Evolutionary conservation across 1,140 invertebrate genomes (phyloP), one percentile per base, ranked within the genome.

Genomic region (Apocrypta bakeri): DNA sequence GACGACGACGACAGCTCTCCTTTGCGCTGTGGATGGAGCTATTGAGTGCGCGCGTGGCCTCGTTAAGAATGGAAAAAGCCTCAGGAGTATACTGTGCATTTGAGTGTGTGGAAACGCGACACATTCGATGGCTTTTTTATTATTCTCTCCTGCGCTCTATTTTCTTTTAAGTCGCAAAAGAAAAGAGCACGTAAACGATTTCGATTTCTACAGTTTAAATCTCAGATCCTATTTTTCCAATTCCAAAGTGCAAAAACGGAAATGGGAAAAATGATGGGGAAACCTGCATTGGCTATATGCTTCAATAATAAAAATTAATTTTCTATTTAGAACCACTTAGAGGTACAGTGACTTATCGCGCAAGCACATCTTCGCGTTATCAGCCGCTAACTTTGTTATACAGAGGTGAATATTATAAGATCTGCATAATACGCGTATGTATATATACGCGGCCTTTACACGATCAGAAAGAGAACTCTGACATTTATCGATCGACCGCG

Each of bases 291-390:
- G 12, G 7, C 3, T 29, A 31, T 25, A 21, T 61, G 37, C 42
- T 69, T 33, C 21, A 9, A 31, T 77, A 77, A 64, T 31, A 24
- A 61, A 64, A 77, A 77, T 77, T 21, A 40, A 77, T 77, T 77
- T 77, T 40, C 56, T 77, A 77, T 77, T 37, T 64, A 17, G 56
- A 37, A 24, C n/a, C n/a, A 66, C 63, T 77, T 66, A 77, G 33
- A n/a, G 31, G 63, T 6, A 66, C 33, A 24, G 9, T 9, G 61
- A 77, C 40, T 64, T 77, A 64, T 77, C 29, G 29, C 21, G 11
- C 33, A 61, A 63, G 63, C 25, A 12, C 33, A 63, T 64, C 61
- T 77, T 77, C 75, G 42, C 69, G 69, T 4, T 9, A 37, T n/a
- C n/a, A 1, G 37, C 69, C 6, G 21, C 69, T 24, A 7, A 7